phyloP scores from a whole-genome alignment of 2,888 invertebrate genomes.

The Scaptomyza tumidula region DNA sequence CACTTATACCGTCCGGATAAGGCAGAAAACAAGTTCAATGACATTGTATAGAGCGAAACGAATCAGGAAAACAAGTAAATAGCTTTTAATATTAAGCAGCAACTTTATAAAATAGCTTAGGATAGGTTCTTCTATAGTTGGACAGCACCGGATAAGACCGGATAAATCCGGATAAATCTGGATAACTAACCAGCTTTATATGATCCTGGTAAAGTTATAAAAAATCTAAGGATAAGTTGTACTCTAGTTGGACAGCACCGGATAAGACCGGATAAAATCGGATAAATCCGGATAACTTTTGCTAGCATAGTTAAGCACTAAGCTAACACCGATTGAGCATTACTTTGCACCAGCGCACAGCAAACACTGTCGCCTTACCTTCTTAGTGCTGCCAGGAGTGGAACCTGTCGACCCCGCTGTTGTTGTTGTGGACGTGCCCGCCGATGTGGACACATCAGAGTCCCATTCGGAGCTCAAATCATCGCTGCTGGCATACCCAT shows the following conservation, averaged over 20 bases:
- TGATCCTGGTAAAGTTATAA: not conserved
- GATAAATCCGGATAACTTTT: not conserved
- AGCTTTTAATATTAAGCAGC: not conserved
- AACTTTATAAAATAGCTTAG: not conserved
- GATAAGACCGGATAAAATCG: not conserved
- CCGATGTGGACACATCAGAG: constrained; percentile 87
- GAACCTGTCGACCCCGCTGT: constrained; percentile 25
- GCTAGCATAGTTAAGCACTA: not conserved
- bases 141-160: not conserved
- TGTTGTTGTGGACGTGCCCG: constrained; percentile 31
- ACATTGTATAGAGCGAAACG: not conserved
- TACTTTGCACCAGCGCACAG: not conserved
- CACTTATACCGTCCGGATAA: constrained; percentile 8
- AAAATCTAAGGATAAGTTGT: not conserved
- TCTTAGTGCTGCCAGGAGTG: constrained; percentile 49
- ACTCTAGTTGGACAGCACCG: not conserved
- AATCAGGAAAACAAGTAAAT: not conserved
- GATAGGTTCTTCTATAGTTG: not conserved
- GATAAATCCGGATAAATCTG: not conserved
- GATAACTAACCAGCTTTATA: not conserved
- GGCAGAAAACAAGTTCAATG: not conserved
- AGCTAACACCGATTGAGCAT: too few species aligned
- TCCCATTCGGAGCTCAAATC: constrained; percentile 97
- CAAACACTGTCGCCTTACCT: constrained; percentile 46
- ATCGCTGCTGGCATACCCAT: constrained; percentile 95